These are phyloP conservation scores for Xenotilapia flavipinnis DNA, from an alignment of 2,113 vertebrate genomes.

Conservation along the genomic window DNA sequence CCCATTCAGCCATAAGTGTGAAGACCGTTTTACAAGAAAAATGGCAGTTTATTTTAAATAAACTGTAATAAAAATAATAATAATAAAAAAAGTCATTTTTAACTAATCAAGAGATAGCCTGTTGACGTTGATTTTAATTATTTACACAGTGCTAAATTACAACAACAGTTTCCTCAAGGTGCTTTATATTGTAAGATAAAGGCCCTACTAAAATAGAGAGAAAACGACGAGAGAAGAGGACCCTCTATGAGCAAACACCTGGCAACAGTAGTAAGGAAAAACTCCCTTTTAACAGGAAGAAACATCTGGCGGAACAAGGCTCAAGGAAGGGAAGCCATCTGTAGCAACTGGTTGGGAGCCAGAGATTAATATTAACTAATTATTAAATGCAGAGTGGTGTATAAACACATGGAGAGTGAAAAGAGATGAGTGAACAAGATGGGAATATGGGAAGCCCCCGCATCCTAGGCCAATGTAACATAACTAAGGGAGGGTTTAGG, in stretches of 20 bases:
- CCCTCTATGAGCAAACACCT: background rate
- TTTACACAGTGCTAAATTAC: background rate
- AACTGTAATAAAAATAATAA: background rate
- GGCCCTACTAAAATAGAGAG: background rate
- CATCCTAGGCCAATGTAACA: background rate
- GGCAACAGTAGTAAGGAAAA: background rate
- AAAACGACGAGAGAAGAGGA: background rate
- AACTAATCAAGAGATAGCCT: background rate
- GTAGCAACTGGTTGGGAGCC: background rate
- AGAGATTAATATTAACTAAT: background rate
- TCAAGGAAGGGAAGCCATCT: background rate
- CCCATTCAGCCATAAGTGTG: background rate
- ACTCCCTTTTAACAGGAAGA: background rate
- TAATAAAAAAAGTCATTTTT: background rate
- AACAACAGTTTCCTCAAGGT: background rate
- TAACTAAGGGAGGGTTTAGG: background rate
- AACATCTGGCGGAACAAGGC: background rate
- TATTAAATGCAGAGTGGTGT: background rate
- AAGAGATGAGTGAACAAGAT: background rate
- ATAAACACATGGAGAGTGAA: background rate
- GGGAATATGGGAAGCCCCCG: background rate
- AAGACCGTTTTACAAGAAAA: background rate
- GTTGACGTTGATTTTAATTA: background rate
- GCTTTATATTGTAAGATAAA: background rate
- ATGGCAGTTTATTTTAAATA: background rate